Conservation (phyloP, 2,797 vertebrate species). For the Enteromius mattozi region DNA sequence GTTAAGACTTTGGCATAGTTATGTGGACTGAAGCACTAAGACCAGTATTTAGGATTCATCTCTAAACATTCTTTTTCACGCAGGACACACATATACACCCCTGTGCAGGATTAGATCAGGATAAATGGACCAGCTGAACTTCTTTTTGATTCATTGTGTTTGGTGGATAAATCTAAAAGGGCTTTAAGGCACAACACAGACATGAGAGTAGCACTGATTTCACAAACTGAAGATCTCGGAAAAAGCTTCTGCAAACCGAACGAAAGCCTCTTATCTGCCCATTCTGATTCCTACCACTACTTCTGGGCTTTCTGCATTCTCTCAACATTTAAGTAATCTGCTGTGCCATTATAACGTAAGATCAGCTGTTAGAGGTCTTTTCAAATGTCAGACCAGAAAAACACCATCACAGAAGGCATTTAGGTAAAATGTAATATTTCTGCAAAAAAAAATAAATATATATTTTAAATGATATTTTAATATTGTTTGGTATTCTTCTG, state of each 20-base stretch:
- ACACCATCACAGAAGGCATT: background rate
- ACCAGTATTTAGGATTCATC: constrained; percentile 15
- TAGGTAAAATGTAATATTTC: constrained; percentile 4
- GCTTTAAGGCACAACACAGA: constrained; percentile 39
- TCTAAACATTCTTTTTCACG: constrained; percentile 26
- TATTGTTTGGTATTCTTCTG: background rate
- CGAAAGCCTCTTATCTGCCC: constrained; percentile 46
- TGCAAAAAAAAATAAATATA: too few species aligned
- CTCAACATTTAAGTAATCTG: constrained; percentile 42
- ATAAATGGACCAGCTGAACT: constrained; percentile 24
- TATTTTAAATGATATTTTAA: background rate
- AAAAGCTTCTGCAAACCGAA: constrained; percentile 11
- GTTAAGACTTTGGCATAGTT: background rate
- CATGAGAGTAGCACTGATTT: constrained; percentile 11
- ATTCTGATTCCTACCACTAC: constrained; percentile 14
- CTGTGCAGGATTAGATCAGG: background rate
- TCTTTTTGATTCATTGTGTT: constrained; percentile 40
- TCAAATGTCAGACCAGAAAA: background rate
- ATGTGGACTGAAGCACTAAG: background rate
- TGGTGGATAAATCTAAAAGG: constrained; percentile 39
- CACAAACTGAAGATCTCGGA: constrained; percentile 25
- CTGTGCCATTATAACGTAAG: constrained; percentile 30
- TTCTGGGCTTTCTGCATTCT: constrained; percentile 2
- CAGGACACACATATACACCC: background rate
- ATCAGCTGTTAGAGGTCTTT: constrained; percentile 31